Percentiles rank a stretch among this genome's conserved stretches.
Conservation (phyloP, 1,140 invertebrate genomes). For the Hesperophylax magnus region DNA sequence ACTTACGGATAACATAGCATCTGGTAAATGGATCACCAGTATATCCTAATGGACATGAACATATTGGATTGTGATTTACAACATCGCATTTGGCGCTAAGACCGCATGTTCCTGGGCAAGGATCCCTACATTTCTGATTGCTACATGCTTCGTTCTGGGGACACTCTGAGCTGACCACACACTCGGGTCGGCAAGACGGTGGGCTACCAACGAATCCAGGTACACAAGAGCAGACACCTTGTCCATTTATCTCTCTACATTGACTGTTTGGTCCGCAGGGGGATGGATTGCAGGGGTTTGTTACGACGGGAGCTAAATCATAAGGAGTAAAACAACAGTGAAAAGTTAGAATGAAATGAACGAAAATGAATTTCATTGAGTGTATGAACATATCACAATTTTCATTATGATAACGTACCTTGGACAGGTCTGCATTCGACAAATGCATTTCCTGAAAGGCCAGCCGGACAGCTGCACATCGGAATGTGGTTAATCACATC, state of each 20-base stretch:
- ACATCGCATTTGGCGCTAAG: slow-evolving; percentile 84
- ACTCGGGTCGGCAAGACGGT: slow-evolving; percentile 80
- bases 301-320: slow-evolving; percentile 57
- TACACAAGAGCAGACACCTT: slow-evolving; percentile 80
- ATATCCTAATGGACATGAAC: slow-evolving; percentile 74
- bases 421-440: slow-evolving; percentile 70
- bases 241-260: slow-evolving; percentile 76
- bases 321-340: neutral
- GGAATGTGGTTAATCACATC: slow-evolving; percentile 78
- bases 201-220: slow-evolving; percentile 81
- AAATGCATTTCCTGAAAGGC: slow-evolving; percentile 76
- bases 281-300: slow-evolving; percentile 75
- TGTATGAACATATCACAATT: neutral
- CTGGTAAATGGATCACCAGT: slow-evolving; percentile 79
- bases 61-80: slow-evolving; percentile 82
- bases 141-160: slow-evolving; percentile 77
- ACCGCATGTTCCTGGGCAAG: slow-evolving; percentile 81
- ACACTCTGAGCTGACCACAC: slow-evolving; percentile 80
- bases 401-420: slow-evolving; percentile 61
- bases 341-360: neutral
- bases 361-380: neutral
- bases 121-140: slow-evolving; percentile 78
- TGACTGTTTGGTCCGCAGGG: slow-evolving; percentile 83
- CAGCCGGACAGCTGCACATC: slow-evolving; percentile 76
- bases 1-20: slow-evolving; percentile 70